phyloP scores from a whole-genome alignment of 2,888 invertebrate species.

The Poecilus cupreus region DNA sequence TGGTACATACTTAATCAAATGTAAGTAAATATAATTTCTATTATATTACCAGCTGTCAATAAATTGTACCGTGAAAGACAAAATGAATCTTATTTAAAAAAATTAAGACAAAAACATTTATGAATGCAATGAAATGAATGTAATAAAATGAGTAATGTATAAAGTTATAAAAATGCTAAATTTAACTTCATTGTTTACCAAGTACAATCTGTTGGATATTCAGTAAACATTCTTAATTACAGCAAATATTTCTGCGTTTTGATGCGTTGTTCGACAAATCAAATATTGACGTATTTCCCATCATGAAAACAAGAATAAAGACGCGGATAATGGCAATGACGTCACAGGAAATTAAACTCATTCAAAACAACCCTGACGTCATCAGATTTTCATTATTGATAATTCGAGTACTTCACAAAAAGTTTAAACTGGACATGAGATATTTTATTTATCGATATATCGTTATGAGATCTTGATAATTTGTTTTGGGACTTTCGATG shows the following conservation, averaged over 20 bases:
- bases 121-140: too few relatives aligned
- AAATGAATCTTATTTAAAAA: too few relatives aligned
- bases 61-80: too few relatives aligned
- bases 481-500: neutral
- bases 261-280: neutral
- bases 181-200: neutral
- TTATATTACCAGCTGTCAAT: too few relatives aligned
- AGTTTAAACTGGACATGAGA: neutral
- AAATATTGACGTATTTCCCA: neutral
- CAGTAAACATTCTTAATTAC: neutral
- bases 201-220: neutral
- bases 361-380: conserved; percentile 38
- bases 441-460: neutral
- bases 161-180: too few relatives aligned
- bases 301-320: neutral
- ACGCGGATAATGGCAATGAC: neutral
- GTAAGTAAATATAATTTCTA: too few relatives aligned
- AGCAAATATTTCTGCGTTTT: neutral
- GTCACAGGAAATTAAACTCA: conserved; percentile 40
- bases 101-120: too few relatives aligned
- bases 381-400: conserved; percentile 3
- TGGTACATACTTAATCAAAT: neutral
- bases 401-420: neutral
- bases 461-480: neutral
- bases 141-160: too few relatives aligned